Evolutionary conservation across 2,113 vertebrate species (phyloP), one percentile per base, ranked within the genome.

Genomic region (Noturus placidus): DNA sequence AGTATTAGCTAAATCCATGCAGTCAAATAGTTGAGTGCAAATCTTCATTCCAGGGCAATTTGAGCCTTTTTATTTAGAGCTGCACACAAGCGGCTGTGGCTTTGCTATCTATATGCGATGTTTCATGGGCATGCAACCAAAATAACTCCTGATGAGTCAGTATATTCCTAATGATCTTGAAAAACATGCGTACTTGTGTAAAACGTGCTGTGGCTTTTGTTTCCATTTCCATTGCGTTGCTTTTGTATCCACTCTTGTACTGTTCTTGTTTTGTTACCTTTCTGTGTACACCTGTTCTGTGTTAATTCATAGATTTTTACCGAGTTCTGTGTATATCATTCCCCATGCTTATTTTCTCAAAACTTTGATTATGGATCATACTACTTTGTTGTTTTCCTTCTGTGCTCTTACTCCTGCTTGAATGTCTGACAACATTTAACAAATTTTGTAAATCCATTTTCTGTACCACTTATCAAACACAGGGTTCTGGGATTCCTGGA

Each of bases 1-100:
- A 92, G 90, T 93, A 92, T 94, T 93, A 91, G 89, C 35, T 91
- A 89, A 92, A 95, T 95, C 95, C 90, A 94, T 95, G 92, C 61
- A 30, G 89, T 77, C 87, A 88, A 92, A 93, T 92, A 93, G 91
- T 86, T 52, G 84, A 89, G 88, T 85, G 87, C 89, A 90, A 92
- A 86, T 92, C 81, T 91, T 80, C 90, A 85, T 89, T 81, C 65
- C 87, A 84, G 91, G 91, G 89, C 84, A 67, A 59, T 83, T 81
- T 78, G 46, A 89, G 57, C 67, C 5, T 81, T 92, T 92, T 90
- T 86, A 86, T 90, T 86, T 83, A 82, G 77, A 91, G 91, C 90
- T 83, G 81, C 91, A 93, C 91, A 93, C 88, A 87, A 84, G 79
- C 70, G 86, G 84, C 77, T 88, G 82, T 78, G 81, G 33, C 80